phyloP scores from a whole-genome alignment of 1,140 invertebrate species.

The Oryctes rhinoceros region DNA sequence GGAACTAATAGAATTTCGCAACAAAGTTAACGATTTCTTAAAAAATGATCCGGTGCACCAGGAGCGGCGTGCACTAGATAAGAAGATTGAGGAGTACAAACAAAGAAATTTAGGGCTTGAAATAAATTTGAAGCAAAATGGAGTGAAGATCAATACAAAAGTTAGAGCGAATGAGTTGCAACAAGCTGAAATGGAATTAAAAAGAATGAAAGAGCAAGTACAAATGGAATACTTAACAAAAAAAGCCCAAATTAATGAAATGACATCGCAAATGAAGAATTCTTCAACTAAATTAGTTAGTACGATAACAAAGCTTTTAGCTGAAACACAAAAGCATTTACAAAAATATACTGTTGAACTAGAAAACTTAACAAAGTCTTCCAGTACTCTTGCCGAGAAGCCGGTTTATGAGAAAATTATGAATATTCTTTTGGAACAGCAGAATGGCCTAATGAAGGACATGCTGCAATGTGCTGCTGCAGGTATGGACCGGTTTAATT shows the following conservation, averaged over 20 bases:
- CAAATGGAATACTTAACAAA: neutral
- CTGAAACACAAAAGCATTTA: constrained; percentile 14
- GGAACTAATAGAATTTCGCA: constrained; percentile 20
- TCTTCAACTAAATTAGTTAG: constrained; percentile 20
- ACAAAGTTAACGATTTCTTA: neutral
- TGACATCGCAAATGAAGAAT: constrained; percentile 7
- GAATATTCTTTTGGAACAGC: constrained; percentile 29
- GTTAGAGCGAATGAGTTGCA: constrained; percentile 15
- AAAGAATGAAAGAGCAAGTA: neutral
- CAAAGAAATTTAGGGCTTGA: constrained; percentile 11
- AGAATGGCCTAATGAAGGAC: constrained; percentile 30
- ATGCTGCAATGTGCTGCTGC: neutral
- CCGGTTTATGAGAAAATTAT: constrained; percentile 17
- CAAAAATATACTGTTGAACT: neutral
- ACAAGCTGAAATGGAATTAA: constrained; percentile 29
- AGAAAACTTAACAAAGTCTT: neutral
- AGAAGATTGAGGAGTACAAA: constrained; percentile 18
- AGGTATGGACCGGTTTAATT: neutral
- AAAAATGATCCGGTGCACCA: neutral
- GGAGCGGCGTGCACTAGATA: neutral
- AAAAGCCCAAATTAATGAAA: neutral
- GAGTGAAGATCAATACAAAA: neutral
- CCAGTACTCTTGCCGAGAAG: neutral
- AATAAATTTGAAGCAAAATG: neutral
- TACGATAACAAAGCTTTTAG: neutral